Conservation (phyloP, 1,140 invertebrate genomes). For the Paralvinella palmiformis region DNA sequence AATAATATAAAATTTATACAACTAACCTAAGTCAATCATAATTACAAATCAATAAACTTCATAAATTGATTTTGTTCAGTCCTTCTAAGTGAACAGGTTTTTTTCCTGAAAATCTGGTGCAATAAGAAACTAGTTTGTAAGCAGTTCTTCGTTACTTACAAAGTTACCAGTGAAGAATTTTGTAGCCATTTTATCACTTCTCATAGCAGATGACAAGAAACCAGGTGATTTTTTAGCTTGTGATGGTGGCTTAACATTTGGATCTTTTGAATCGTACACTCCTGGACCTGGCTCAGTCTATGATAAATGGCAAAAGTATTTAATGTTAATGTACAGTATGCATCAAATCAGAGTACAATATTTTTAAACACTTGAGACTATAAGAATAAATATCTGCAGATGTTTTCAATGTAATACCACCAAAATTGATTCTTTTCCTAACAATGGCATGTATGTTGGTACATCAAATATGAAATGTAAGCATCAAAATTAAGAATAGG, state of each 20-base stretch:
- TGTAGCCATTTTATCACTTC: slow-evolving; percentile 41
- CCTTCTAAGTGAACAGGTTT: too few relatives aligned
- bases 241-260: slow-evolving; percentile 25
- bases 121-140: too few relatives aligned
- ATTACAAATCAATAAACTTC: too few relatives aligned
- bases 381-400: neutral
- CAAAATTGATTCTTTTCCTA: neutral
- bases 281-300: slow-evolving; percentile 40
- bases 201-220: slow-evolving; percentile 41
- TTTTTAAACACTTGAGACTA: neutral
- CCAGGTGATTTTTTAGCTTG: slow-evolving; percentile 33
- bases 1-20: too few relatives aligned
- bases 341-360: too few relatives aligned
- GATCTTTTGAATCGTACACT: slow-evolving; percentile 29
- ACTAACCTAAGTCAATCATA: too few relatives aligned
- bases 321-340: too few relatives aligned
- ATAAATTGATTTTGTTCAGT: too few relatives aligned
- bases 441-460: too few relatives aligned
- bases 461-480: too few relatives aligned
- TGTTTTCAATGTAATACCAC: neutral
- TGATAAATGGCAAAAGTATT: slow-evolving; percentile 8
- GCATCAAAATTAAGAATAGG: too few relatives aligned
- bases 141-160: slow-evolving; percentile 32
- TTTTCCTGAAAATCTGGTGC: too few relatives aligned
- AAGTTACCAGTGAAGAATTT: slow-evolving; percentile 46